Base-by-base conservation (phyloP, 2,888 invertebrate genomes). In the Volucella zonaria region DNA sequence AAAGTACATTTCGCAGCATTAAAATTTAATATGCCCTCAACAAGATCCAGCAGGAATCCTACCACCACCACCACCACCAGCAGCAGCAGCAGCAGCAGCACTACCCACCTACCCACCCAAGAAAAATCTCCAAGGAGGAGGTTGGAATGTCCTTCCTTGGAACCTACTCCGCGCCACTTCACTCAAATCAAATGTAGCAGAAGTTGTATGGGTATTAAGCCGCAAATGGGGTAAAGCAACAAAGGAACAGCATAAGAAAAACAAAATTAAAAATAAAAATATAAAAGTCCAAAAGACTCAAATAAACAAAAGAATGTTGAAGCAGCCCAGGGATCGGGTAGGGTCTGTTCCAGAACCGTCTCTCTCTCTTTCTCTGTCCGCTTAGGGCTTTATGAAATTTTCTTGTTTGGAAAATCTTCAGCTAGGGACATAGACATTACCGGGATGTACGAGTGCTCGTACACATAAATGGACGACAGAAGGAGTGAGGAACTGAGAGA, bases 11-110 rank as follows among this genome's bases (percentile, higher is more conserved):
- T 85, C 71, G 73, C 73, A 81, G 71, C 85, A 81, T 85, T 85
- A 85, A 85, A 81, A 83, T 85, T 85, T 81, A 81, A 85, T 85
- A 85, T 85, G 85, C 76, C 80, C 76, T 76, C 85, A 85, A 85
- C 85, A 68, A 68, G 75, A 80, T 67, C 62, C 80, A 15, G 66
- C 56, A 76, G 83, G 67, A 78, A 58, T 82, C 54, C 49, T 14
- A 8, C 62, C 9, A n/a, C 61, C 59, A 11, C 11, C 2, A 11
- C 12, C 6, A 8, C 2, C 54, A 10, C 6, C 1, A 31, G 31
- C 4, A 2, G 23, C 3, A 23, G 23, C 23, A 23, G 4, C 4
- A 23, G 23, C 4, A 61, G n/a, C 23, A 1, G 61, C 8, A 45
- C 62, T 31, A 47, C 42, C 23, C 31, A 8, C 2, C 18, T 40